Base-by-base conservation (phyloP, 2,113 vertebrate species). In the Osmerus eperlanus region DNA sequence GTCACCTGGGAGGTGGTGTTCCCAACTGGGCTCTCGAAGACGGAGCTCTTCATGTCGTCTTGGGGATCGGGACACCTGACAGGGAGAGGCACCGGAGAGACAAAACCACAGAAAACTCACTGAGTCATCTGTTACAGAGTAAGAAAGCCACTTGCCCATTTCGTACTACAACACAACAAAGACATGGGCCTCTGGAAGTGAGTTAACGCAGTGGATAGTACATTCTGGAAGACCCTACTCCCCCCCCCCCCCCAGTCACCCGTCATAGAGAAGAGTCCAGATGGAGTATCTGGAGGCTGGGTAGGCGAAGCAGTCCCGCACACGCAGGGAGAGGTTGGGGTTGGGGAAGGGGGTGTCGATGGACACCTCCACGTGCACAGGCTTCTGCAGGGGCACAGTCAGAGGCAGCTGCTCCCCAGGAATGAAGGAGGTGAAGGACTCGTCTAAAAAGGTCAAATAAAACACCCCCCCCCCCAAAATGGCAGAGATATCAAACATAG, bases 261-360 rank as follows among this genome's bases (percentile, higher is more conserved):
- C 90, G 5, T 91, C 77, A 12, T 84, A 80, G 65, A 91, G 87
- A n/a, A 91, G 87, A 1, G 72, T 87, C 90, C 90, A 91, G 69
- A 88, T 84, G 1, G 89, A 90, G 67, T 86, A 83, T 70, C 86
- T 72, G 9, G 90, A 89, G 5, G 28, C 64, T 1, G 90, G 90
- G 70, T 87, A 89, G 79, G 90, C 90, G 11, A 89, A 90, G 80
- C 90, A 91, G 58, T 91, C 87, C 56, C 79, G 75, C 0, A 91
- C 83, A 3, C 70, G 82, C 59, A 91, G 70, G 51, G 87, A 86
- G 1, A 91, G 85, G 0, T 65, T 15, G 0, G 81, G 81, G 67
- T 90, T 86, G 0, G 79, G 83, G 29, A 78, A 78, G 0, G 87
- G 88, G 71, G 75, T 81, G 2, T 64, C 67, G 1, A 91, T 74